Percentiles rank a stretch among this genome's conserved stretches.
These are phyloP conservation scores for Sarcophaga carnaria DNA, from an alignment of 2,888 invertebrate genomes.

Conservation along the genomic window DNA sequence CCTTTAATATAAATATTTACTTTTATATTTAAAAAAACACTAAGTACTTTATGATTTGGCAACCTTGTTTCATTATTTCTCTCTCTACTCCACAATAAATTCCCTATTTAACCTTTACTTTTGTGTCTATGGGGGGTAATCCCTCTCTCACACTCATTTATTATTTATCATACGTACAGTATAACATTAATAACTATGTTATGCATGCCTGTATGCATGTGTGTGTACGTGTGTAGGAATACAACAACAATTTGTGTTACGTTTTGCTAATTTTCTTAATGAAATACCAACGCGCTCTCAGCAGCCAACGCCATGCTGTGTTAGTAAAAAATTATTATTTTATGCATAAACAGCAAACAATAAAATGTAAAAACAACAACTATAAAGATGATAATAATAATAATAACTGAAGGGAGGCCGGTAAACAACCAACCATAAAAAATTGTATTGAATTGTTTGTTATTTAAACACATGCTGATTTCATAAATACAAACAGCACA, in stretches of 20 bases:
- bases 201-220: not conserved
- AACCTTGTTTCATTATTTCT: not conserved
- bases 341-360: slow-evolving; percentile 2
- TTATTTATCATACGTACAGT: slow-evolving; percentile 12
- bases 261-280: slow-evolving; percentile 46
- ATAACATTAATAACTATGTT: not conserved
- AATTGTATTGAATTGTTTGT: slow-evolving; percentile 40
- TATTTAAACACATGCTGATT: slow-evolving; percentile 55
- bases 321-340: slow-evolving; percentile 13
- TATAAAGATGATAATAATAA: slow-evolving; percentile 34
- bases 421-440: slow-evolving; percentile 42
- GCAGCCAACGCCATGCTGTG: not conserved
- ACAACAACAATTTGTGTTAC: slow-evolving; percentile 18
- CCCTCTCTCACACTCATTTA: not conserved
- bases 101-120: not conserved
- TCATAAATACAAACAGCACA: not conserved
- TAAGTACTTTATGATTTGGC: too few relatives aligned
- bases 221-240: not conserved
- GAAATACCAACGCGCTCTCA: not conserved
- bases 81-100: not conserved
- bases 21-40: too few relatives aligned
- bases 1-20: too few relatives aligned
- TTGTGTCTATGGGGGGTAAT: too few relatives aligned
- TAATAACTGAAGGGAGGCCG: slow-evolving; percentile 36
- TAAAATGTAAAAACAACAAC: not conserved